A percentile compares a stretch with the other conserved stretches of the same genome.
phyloP scores from a whole-genome alignment of 2,888 invertebrate genomes.

The Drymonia ruficornis region DNA sequence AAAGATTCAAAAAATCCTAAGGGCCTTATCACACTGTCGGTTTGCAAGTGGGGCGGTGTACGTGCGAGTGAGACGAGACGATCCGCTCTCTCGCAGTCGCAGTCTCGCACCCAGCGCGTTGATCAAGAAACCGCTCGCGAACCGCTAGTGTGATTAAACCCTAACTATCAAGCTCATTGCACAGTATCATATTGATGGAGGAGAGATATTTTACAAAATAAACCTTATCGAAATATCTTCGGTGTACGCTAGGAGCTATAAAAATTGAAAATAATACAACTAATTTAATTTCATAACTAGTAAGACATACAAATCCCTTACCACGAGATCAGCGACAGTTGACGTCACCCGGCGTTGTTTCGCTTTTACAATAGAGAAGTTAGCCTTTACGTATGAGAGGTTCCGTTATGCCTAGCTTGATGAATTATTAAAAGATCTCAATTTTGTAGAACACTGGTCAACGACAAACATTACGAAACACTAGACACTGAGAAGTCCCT shows the following conservation, averaged over 20 bases:
- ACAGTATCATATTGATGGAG: conserved; percentile 83
- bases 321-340: conserved; percentile 83
- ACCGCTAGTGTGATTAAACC: too few relatives aligned
- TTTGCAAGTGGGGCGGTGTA: too few relatives aligned
- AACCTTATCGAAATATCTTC: conserved; percentile 85
- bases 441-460: conserved; percentile 31
- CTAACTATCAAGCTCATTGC: conserved; percentile 54
- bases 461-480: conserved; percentile 28
- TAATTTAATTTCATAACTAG: conserved; percentile 84
- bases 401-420: conserved; percentile 34
- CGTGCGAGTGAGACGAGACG: too few relatives aligned
- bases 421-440: conserved; percentile 29
- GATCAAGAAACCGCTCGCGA: too few relatives aligned
- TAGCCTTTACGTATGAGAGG: conserved; percentile 26
- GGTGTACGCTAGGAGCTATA: conserved; percentile 85
- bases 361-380: conserved; percentile 31
- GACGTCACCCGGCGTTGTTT: conserved; percentile 73
- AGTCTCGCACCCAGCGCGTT: too few relatives aligned
- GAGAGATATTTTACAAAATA: conserved; percentile 83
- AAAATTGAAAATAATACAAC: conserved; percentile 85
- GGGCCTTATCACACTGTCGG: too few relatives aligned
- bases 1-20: conserved; percentile 43
- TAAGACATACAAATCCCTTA: conserved; percentile 84
- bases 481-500: conserved; percentile 59
- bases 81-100: too few relatives aligned